Evolutionary conservation across 2,797 vertebrate genomes (phyloP).

Genomic region (Calcarius lapponicus): DNA sequence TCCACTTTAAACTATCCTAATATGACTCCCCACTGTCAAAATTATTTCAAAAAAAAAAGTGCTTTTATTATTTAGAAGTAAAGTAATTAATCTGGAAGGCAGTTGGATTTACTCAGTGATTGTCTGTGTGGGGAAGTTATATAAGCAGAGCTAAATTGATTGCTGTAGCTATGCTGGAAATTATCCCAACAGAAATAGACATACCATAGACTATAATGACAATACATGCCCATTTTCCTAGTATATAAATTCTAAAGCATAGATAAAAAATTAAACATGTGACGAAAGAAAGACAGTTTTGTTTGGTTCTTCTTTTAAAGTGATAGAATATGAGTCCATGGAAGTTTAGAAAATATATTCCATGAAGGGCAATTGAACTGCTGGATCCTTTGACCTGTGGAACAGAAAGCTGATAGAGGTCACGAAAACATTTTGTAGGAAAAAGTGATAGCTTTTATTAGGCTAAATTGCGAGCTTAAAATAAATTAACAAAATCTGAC

Average conservation of each 20-base stretch:
- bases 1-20: neutral
- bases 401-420: neutral
- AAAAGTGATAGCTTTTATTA: neutral
- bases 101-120: slow-evolving; percentile 10
- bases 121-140: neutral
- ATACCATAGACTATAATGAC: neutral
- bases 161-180: neutral
- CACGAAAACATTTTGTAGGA: neutral
- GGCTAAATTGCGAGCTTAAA: neutral
- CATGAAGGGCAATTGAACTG: neutral
- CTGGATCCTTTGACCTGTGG: neutral
- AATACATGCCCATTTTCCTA: neutral
- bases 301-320: neutral
- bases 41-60: neutral
- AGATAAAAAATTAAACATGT: neutral
- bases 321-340: neutral
- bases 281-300: neutral
- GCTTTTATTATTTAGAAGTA: neutral
- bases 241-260: neutral
- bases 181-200: neutral
- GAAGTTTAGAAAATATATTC: neutral
- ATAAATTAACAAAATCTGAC: neutral
- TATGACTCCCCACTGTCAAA: neutral
- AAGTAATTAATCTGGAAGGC: slow-evolving; percentile 16
- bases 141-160: neutral